phyloP scores from a whole-genome alignment of 2,888 invertebrate species.

The Nesidiocoris tenuis region DNA sequence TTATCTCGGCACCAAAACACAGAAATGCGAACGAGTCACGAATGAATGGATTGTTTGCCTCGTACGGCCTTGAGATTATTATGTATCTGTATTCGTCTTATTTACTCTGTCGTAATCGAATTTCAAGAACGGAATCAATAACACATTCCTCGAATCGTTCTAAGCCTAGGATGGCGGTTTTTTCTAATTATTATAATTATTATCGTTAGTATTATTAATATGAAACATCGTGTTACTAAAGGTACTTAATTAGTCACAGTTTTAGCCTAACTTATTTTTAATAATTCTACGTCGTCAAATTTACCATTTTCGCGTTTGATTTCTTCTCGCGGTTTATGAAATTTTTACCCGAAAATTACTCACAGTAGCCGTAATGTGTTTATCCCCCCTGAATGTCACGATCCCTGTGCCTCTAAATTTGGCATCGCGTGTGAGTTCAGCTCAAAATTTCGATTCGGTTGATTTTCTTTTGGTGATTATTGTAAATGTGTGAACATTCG shows the following conservation, averaged over 20 bases:
- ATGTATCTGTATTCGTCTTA: background rate
- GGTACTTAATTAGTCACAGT: background rate
- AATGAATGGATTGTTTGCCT: background rate
- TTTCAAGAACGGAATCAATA: background rate
- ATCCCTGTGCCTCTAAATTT: background rate
- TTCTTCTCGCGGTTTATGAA: background rate
- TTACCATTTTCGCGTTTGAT: background rate
- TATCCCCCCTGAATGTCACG: background rate
- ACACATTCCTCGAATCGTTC: background rate
- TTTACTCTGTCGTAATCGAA: background rate
- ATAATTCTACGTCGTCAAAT: background rate
- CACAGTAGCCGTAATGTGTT: background rate
- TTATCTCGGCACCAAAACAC: background rate
- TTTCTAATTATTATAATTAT: background rate
- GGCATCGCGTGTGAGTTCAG: background rate
- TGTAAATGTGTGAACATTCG: too few species aligned
- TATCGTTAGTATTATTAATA: background rate
- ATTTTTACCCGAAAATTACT: background rate
- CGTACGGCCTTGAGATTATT: background rate
- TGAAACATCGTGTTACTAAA: background rate
- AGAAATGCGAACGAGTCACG: background rate
- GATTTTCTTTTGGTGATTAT: too few species aligned
- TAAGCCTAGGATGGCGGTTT: background rate
- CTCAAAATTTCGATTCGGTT: too few species aligned
- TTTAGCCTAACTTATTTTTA: background rate